These are phyloP conservation scores for Coptodon bakossiorum DNA, from an alignment of 2,113 vertebrate species.

Conservation along the genomic window DNA sequence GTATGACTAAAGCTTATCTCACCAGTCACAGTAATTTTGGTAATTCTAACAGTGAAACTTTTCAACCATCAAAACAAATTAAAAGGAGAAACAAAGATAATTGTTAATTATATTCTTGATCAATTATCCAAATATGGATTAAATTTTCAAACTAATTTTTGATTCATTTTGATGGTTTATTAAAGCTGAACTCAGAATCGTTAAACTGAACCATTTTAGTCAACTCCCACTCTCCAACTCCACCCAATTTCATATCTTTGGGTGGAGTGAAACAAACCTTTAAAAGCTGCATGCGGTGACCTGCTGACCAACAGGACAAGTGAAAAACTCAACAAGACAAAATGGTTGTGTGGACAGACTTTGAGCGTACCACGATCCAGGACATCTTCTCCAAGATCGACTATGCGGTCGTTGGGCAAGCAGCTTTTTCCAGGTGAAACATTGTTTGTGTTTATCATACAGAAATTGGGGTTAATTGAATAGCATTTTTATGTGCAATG, in stretches of 20 bases:
- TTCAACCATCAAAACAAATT: neutral
- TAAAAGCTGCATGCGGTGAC: neutral
- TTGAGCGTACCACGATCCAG: slow-evolving; percentile 50
- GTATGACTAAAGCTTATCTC: neutral
- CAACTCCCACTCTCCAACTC: neutral
- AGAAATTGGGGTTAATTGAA: too few relatives aligned
- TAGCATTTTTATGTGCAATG: too few relatives aligned
- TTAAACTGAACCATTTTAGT: neutral
- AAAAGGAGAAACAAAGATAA: neutral
- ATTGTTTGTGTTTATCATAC: too few relatives aligned
- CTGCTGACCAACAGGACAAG: neutral
- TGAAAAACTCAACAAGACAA: neutral
- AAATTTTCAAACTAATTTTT: neutral
- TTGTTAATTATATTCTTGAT: accelerated
- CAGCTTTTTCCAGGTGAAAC: slow-evolving; percentile 9
- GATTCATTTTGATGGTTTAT: neutral
- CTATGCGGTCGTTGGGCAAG: slow-evolving; percentile 18
- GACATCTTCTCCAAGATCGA: slow-evolving; percentile 50
- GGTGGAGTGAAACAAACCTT: neutral
- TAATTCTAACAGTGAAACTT: accelerated
- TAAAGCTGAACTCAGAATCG: neutral
- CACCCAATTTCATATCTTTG: neutral
- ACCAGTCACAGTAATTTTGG: neutral
- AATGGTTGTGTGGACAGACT: slow-evolving; percentile 68
- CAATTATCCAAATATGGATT: neutral